These are phyloP conservation scores for Pipistrellus nathusii DNA, from an alignment of 2,797 vertebrate species.

Conservation along the genomic window DNA sequence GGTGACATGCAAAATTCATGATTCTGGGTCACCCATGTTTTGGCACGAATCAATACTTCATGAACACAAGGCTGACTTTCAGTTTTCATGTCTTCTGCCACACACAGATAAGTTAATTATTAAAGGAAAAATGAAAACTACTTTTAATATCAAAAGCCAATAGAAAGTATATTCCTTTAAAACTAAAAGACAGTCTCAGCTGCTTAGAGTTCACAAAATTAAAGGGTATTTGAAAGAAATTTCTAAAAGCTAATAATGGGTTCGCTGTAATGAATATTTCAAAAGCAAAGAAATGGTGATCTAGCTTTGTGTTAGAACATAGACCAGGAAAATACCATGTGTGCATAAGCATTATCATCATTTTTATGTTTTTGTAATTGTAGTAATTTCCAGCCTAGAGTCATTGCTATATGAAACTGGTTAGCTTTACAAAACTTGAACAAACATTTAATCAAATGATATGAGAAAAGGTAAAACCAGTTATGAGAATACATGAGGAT, in stretches of 20 bases:
- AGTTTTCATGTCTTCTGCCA: neutral
- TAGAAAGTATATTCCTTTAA: neutral
- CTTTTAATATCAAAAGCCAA: neutral
- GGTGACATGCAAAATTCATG: accelerated
- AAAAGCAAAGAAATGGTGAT: neutral
- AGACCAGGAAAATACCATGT: accelerated
- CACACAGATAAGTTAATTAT: neutral
- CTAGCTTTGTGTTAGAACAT: neutral
- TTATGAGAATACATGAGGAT: too few relatives aligned
- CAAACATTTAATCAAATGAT: neutral
- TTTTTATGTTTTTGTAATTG: neutral
- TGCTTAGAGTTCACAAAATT: neutral
- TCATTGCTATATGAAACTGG: neutral
- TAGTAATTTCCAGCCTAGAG: accelerated
- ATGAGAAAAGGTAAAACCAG: neutral
- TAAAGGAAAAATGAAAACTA: neutral
- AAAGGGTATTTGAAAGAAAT: neutral
- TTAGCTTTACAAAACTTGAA: neutral
- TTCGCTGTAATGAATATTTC: slow-evolving; percentile 31
- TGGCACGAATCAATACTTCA: neutral
- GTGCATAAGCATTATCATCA: accelerated
- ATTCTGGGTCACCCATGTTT: accelerated
- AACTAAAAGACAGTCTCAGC: neutral
- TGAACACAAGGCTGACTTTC: neutral
- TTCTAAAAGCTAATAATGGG: neutral